phyloP scores from a whole-genome alignment of 2,113 vertebrate species.

The Cephalophus harveyi region DNA sequence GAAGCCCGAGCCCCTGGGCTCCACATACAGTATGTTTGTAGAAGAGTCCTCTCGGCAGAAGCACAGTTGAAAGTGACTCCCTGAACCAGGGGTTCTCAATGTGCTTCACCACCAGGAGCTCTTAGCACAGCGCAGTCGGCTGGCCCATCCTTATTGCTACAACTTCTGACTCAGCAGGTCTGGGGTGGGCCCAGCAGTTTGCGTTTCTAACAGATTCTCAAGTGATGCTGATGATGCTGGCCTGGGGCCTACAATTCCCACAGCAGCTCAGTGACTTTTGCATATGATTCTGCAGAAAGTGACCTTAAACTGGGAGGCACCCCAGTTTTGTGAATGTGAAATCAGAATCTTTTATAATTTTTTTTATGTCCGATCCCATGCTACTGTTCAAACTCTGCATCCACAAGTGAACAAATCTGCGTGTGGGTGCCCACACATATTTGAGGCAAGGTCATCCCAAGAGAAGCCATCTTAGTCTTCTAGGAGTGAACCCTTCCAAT shows the following conservation, averaged over 20 bases:
- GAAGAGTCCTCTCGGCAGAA: neutral
- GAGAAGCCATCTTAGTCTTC: neutral
- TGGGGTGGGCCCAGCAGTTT: neutral
- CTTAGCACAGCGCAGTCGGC: too few relatives aligned
- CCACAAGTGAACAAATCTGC: neutral
- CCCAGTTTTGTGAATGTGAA: neutral
- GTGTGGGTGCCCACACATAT: neutral
- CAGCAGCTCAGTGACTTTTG: neutral
- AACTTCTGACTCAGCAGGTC: neutral
- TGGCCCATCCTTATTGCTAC: fast-evolving
- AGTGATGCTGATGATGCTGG: too few relatives aligned
- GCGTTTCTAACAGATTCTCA: neutral
- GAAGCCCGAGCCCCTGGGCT: fast-evolving
- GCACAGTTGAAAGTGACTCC: neutral
- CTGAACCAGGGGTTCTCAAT: neutral
- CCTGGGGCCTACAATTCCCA: fast-evolving
- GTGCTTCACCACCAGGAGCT: too few relatives aligned
- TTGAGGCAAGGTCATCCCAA: neutral
- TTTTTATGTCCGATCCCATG: neutral
- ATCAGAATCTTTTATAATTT: neutral
- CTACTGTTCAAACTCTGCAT: too few relatives aligned
- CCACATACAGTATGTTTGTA: fast-evolving
- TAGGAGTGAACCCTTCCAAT: neutral
- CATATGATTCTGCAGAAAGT: neutral
- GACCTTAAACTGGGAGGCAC: neutral